Evolutionary conservation across 2,888 invertebrate species (phyloP), one percentile per base, ranked within the genome.

Genomic region (Sceliomorpha sp.): DNA sequence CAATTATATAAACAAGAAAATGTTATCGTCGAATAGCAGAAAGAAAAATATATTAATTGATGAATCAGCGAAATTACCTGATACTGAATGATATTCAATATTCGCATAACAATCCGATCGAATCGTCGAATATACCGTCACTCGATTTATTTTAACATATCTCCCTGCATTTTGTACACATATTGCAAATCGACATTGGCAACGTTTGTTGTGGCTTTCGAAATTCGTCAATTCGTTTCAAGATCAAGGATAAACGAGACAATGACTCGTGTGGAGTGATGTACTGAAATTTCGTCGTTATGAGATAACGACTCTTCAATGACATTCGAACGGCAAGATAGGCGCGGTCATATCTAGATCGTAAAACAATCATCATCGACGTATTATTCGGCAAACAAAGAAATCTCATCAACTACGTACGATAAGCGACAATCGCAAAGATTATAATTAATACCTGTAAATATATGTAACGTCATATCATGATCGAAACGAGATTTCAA

Each of bases 301-400:
- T 31, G 40, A 53, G 58, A 64, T 50, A 45, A 60, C 27, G 64
- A 24, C 7, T 24, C 24, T 48, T 32, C 70, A 70, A 66, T 70
- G 66, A 70, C 66, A 70, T 62, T 69, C 62, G 72, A 70, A 74
- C 73, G 51, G 68, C n/a, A 64, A 58, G 67, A 62, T 69, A 59
- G 53, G 53, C 53, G 40, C 59, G 50, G 53, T 60, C 53, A 70
- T 62, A 68, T 60, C 59, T 68, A 34, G 53, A 55, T 64, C 55
- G 37, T 50, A 63, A 67, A 60, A 48, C 26, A 56, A 66, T 62
- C 47, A 40, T 66, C 70, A 60, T 60, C 60, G 56, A 55, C 50
- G 39, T 40, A 55, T 64, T 60, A 50, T 45, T 58, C 44, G 53
- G 36, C 64, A 70, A 70, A 70, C 70, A 70, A 70, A 64, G 64